Percentiles rank a stretch among this genome's conserved stretches.
Conservation (phyloP, 2,888 invertebrate genomes). For the Halocaridina rubra region DNA sequence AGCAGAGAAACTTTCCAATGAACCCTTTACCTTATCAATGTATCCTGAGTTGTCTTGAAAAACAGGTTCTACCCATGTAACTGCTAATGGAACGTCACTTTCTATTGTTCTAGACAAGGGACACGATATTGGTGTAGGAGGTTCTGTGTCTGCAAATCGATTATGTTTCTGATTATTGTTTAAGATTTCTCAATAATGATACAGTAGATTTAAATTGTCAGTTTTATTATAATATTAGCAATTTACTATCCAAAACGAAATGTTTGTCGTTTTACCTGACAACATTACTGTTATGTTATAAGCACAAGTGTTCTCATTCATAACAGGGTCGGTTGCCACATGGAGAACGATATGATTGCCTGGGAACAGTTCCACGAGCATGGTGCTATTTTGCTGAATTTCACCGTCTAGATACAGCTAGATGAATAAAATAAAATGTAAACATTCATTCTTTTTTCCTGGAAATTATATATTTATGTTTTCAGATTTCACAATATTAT, state of each 20-base stretch:
- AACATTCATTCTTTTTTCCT: too few species aligned
- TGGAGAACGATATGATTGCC: neutral
- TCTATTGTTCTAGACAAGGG: neutral
- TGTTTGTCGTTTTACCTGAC: too few species aligned
- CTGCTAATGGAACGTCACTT: neutral
- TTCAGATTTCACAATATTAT: too few species aligned
- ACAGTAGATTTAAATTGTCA: too few species aligned
- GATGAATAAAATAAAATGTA: too few species aligned
- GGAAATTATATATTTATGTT: too few species aligned
- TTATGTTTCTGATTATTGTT: too few species aligned
- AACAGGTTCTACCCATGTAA: neutral
- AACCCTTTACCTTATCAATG: constrained; percentile 1
- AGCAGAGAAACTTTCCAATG: too few species aligned
- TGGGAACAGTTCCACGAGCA: neutral
- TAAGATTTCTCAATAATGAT: too few species aligned
- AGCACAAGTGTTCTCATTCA: neutral
- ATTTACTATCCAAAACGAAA: too few species aligned
- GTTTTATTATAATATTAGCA: too few species aligned
- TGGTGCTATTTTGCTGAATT: neutral
- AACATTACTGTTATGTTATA: neutral
- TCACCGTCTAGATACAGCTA: neutral
- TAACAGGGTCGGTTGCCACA: neutral
- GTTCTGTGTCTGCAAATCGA: neutral
- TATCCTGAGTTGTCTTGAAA: constrained; percentile 11
- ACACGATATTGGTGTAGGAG: neutral